phyloP scores from a whole-genome alignment of 2,888 invertebrate species.

The Rhyacophila evoluta region DNA sequence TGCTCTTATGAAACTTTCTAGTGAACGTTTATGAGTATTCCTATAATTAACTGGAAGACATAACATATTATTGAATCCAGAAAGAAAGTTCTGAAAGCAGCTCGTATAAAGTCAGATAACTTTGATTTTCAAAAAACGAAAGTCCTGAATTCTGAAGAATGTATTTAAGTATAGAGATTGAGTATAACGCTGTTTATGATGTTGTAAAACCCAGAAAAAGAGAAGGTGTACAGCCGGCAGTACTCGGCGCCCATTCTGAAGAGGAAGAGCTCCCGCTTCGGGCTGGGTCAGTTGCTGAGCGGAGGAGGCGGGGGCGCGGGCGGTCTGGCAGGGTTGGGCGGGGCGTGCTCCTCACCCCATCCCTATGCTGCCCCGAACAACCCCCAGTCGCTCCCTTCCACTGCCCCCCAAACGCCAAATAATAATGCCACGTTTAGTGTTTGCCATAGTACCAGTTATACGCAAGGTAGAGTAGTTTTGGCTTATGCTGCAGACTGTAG shows the following conservation, averaged over 20 bases:
- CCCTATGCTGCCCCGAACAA: slow-evolving; percentile 25
- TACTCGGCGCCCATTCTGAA: slow-evolving; percentile 96
- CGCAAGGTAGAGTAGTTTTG: slow-evolving; percentile 49
- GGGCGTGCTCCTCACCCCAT: neutral
- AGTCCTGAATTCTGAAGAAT: too few relatives aligned
- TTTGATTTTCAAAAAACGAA: too few relatives aligned
- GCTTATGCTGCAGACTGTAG: slow-evolving; percentile 38
- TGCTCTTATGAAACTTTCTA: too few relatives aligned
- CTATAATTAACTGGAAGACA: too few relatives aligned
- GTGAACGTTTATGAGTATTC: too few relatives aligned
- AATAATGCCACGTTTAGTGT: slow-evolving; percentile 46
- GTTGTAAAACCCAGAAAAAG: slow-evolving; percentile 72
- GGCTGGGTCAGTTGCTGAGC: slow-evolving; percentile 78
- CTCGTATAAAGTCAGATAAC: too few relatives aligned
- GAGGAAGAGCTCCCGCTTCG: slow-evolving; percentile 92
- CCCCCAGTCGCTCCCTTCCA: slow-evolving; percentile 30
- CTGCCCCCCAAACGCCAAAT: slow-evolving; percentile 30
- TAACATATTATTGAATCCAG: too few relatives aligned
- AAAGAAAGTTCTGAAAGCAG: too few relatives aligned
- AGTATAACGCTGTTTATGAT: neutral
- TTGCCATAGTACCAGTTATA: slow-evolving; percentile 44
- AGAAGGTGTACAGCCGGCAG: slow-evolving; percentile 90
- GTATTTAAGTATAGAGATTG: neutral
- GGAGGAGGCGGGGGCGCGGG: slow-evolving; percentile 56
- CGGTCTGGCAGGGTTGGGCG: neutral